Conservation (phyloP, 2,113 vertebrate genomes). For the Kryptolebias marmoratus region DNA sequence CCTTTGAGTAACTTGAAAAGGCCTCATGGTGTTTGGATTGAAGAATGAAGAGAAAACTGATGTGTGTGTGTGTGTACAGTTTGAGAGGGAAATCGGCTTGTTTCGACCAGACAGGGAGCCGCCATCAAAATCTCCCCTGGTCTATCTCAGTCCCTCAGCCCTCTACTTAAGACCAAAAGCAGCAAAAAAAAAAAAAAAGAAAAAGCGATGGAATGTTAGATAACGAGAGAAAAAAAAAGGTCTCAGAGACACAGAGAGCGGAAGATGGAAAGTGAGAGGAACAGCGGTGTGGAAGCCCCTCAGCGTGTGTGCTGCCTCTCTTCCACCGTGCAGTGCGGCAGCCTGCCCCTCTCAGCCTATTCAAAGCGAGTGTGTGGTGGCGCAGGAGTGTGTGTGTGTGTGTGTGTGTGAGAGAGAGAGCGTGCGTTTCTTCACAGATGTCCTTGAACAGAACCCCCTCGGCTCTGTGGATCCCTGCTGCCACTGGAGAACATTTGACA, state of each 20-base stretch:
- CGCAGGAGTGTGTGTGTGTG: conserved; percentile 43
- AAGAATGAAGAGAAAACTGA: conserved; percentile 65
- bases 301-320: conserved; percentile 72
- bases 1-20: conserved; percentile 81
- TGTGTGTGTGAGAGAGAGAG: conserved; percentile 16
- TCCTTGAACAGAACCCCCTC: conserved; percentile 84
- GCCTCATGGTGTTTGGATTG: conserved; percentile 75
- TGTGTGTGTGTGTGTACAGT: conserved; percentile 20
- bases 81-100: conserved; percentile 54
- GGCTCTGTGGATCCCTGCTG: conserved; percentile 78
- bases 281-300: conserved; percentile 71
- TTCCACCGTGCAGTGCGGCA: conserved; percentile 54
- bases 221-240: conserved; percentile 56
- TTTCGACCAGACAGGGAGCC: conserved; percentile 66
- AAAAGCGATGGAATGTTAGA: conserved; percentile 64
- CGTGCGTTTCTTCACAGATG: conserved; percentile 75
- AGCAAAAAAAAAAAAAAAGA: conserved; percentile 23
- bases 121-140: conserved; percentile 71
- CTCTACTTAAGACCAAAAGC: conserved; percentile 75
- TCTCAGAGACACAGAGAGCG: conserved; percentile 47
- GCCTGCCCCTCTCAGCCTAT: conserved; percentile 69
- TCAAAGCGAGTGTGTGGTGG: conserved; percentile 74
- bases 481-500: conserved; percentile 81
- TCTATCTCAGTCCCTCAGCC: conserved; percentile 72
- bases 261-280: conserved; percentile 68